Evolutionary conservation across 2,113 vertebrate species (phyloP).

Genomic region (Plecotus auritus): DNA sequence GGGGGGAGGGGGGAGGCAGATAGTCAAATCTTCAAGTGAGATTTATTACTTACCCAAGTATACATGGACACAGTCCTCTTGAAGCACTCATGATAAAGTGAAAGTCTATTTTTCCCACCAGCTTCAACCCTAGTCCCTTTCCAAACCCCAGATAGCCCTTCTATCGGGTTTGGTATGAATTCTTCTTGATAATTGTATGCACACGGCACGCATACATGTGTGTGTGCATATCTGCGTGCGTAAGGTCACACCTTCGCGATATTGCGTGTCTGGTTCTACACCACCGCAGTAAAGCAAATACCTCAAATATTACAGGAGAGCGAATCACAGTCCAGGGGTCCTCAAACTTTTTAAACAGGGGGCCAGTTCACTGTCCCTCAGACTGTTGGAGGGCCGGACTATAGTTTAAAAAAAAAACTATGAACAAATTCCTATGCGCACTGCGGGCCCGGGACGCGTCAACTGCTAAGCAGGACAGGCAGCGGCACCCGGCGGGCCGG

Average conservation of each 20-base stretch:
- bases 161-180: not conserved
- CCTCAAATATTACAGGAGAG: not conserved
- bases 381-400: too few relatives aligned
- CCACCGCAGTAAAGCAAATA: not conserved
- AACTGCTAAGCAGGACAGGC: too few relatives aligned
- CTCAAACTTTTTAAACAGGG: too few relatives aligned
- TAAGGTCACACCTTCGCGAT: not conserved
- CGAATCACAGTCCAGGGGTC: too few relatives aligned
- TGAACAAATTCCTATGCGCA: too few relatives aligned
- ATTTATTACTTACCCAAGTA: not conserved
- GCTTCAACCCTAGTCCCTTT: not conserved
- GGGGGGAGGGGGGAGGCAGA: fast-evolving
- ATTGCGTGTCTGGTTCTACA: not conserved
- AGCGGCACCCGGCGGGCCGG: too few relatives aligned
- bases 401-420: too few relatives aligned
- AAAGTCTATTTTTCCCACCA: not conserved
- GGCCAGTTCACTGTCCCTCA: too few relatives aligned
- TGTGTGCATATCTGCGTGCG: fast-evolving
- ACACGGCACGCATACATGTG: fast-evolving
- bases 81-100: not conserved
- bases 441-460: too few relatives aligned
- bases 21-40: not conserved
- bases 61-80: not conserved
- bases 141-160: not conserved
- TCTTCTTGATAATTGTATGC: not conserved